Evolutionary conservation across 1,140 invertebrate genomes (phyloP).

Genomic region (Scaptomyza pallida): DNA sequence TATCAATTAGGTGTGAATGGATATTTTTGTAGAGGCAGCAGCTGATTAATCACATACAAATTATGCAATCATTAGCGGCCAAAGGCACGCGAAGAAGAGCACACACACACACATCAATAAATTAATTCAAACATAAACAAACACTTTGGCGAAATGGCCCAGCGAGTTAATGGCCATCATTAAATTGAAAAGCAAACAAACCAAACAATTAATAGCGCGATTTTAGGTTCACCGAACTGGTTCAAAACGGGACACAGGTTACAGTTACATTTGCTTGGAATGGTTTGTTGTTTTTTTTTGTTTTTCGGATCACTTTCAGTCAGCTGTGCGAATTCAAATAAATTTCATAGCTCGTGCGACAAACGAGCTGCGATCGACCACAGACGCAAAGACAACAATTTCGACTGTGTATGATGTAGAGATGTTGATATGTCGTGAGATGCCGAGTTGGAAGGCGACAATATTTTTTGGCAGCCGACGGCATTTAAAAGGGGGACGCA

Average conservation of each 20-base stretch:
- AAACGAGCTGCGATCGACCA: slow-evolving; percentile 60
- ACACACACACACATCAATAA: slow-evolving; percentile 1
- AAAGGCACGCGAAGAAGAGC: not conserved
- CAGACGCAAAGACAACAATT: slow-evolving; percentile 70
- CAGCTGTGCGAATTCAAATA: not conserved
- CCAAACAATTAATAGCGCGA: slow-evolving; percentile 15
- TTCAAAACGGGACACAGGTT: not conserved
- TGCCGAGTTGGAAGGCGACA: slow-evolving; percentile 51
- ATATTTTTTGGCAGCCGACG: slow-evolving; percentile 75
- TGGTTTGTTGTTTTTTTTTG: not conserved
- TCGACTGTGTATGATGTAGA: slow-evolving; percentile 48
- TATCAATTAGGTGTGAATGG: not conserved
- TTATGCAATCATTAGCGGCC: slow-evolving; percentile 64
- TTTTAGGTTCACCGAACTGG: slow-evolving; percentile 7
- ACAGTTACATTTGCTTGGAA: not conserved
- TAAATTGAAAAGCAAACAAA: slow-evolving; percentile 38
- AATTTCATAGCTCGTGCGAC: slow-evolving; percentile 26
- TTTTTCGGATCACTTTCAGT: slow-evolving; percentile 11
- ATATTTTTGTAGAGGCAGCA: slow-evolving; percentile 14
- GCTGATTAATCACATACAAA: slow-evolving; percentile 34
- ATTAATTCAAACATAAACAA: slow-evolving; percentile 62
- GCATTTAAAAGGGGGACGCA: slow-evolving; percentile 14
- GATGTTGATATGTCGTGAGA: slow-evolving; percentile 16
- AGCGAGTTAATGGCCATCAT: slow-evolving; percentile 47
- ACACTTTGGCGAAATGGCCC: slow-evolving; percentile 60